Evolutionary conservation across 2,113 vertebrate species (phyloP), one percentile per base, ranked within the genome.

Genomic region (Albula glossodonta): DNA sequence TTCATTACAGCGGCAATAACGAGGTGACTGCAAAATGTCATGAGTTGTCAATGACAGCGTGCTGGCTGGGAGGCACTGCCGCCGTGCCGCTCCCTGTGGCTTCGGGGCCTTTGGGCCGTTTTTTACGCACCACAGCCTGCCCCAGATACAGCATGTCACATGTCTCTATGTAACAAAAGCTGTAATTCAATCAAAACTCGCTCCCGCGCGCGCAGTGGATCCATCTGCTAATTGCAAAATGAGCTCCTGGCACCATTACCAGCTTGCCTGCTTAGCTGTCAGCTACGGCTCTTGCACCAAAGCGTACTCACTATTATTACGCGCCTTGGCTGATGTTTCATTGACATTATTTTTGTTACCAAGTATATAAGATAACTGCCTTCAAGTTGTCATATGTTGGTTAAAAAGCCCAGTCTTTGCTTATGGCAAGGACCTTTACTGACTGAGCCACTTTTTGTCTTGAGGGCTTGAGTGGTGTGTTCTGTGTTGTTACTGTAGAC

Each of bases 11-110:
- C 2, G 86, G 63, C 83, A 19, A 86, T 86, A 87, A 63, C 19
- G 63, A 51, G 84, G 85, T 81, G 25, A 90, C 5, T 82, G 84
- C 60, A 90, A 66, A 92, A 91, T 89, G 91, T 90, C 90, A 90
- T 82, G 83, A 86, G 78, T 88, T 81, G 85, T 91, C 86, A 86
- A 84, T 70, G 85, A 9, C 83, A n/a, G 53, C 31, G 53, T 82
- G 89, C 85, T 84, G 89, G 56, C 70, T 82, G 1, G 25, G 74
- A 87, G 85, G 86, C 86, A 88, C 84, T 53, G 90, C 70, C 84
- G 86, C 31, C 7, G 31, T 56, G 31, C 81, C 10, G 1, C 25
- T 48, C 85, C 82, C 17, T 56, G 50, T 74, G 49, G 15, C 19
- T 57, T n/a, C 56, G 78, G 87, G 83, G 78, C 83, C 78, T 79